Evolutionary conservation across 2,797 vertebrate genomes (phyloP).

Genomic region (Capromys pilorides): DNA sequence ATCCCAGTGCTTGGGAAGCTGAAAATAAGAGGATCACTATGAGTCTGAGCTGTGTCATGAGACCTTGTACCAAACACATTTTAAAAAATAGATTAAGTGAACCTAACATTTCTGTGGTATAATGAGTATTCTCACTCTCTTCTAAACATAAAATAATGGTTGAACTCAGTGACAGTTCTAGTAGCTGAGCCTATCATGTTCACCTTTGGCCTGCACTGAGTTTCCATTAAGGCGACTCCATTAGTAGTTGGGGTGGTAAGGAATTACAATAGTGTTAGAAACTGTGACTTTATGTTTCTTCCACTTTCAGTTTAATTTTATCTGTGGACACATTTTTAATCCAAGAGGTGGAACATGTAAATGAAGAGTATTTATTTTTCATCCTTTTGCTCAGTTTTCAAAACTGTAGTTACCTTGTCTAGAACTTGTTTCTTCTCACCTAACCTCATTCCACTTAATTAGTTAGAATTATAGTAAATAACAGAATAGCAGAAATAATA

Average conservation of each 20-base stretch:
- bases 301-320: conserved; percentile 53
- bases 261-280: not conserved
- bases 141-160: not conserved
- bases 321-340: conserved; percentile 48
- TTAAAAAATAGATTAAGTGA: not conserved
- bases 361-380: conserved; percentile 36
- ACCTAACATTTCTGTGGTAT: not conserved
- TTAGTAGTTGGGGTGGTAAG: not conserved
- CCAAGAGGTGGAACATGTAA: conserved; percentile 17
- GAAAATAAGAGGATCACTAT: no score
- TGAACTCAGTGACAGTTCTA: not conserved
- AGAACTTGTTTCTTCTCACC: not conserved
- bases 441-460: conserved; percentile 7
- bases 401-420: not conserved
- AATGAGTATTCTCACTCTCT: not conserved
- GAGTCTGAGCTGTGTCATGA: no score
- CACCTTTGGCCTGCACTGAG: not conserved
- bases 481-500: not conserved
- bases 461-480: conserved; percentile 10
- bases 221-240: not conserved
- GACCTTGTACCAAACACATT: no score
- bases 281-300: conserved; percentile 23
- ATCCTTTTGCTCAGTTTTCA: conserved; percentile 12
- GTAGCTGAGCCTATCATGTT: not conserved
- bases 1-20: no score